A percentile compares a stretch with the other conserved stretches of the same genome.
Evolutionary conservation across 2,888 invertebrate genomes (phyloP).

Genomic region (Emesis furor): DNA sequence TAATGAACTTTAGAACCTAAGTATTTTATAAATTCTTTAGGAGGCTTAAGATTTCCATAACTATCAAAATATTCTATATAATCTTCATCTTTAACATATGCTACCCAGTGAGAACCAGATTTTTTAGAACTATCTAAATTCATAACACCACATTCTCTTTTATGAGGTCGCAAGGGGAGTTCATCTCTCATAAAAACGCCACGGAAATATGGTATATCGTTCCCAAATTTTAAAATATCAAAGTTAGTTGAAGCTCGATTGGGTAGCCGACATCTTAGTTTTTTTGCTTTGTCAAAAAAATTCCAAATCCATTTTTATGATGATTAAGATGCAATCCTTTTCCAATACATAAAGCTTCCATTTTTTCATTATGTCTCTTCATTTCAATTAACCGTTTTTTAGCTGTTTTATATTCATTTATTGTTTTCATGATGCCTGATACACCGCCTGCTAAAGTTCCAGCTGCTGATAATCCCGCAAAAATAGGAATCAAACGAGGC

Average conservation of each 20-base stretch:
- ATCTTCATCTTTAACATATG: slow-evolving; percentile 31
- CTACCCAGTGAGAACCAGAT: slow-evolving; percentile 37
- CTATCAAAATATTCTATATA: slow-evolving; percentile 44
- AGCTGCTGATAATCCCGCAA: slow-evolving; percentile 79
- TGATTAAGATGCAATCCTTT: slow-evolving; percentile 3
- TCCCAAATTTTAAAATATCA: background rate
- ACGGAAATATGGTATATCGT: slow-evolving; percentile 51
- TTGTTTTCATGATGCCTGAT: slow-evolving; percentile 78
- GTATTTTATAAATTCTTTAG: slow-evolving; percentile 37
- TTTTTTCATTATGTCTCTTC: slow-evolving; percentile 26
- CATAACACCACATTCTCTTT: slow-evolving; percentile 38
- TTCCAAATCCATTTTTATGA: slow-evolving; percentile 5
- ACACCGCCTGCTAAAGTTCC: slow-evolving; percentile 80
- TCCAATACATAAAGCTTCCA: slow-evolving; percentile 32
- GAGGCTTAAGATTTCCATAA: slow-evolving; percentile 42
- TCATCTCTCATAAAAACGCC: slow-evolving; percentile 66
- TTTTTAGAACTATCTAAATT: background rate
- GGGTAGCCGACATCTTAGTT: background rate
- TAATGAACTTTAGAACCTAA: slow-evolving; percentile 30
- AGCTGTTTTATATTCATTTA: slow-evolving; percentile 77
- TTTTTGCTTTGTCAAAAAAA: slow-evolving; percentile 5
- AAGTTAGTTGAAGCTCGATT: background rate
- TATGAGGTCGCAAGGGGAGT: slow-evolving; percentile 66
- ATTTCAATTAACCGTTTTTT: slow-evolving; percentile 63
- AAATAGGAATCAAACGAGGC: slow-evolving; percentile 79